Evolutionary conservation across 2,888 invertebrate genomes (phyloP).

Genomic region (Lagria hirta): DNA sequence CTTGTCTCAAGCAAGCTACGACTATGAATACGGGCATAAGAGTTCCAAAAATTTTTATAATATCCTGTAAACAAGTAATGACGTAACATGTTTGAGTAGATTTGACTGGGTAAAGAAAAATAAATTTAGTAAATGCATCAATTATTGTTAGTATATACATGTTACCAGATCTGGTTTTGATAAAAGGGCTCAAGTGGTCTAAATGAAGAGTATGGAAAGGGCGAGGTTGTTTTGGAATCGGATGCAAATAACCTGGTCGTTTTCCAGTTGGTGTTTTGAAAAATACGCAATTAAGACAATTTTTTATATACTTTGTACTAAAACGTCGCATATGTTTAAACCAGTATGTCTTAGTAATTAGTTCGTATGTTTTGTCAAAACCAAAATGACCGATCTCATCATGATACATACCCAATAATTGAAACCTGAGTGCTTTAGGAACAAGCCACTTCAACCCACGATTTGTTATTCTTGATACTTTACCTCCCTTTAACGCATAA

Average conservation of each 20-base stretch:
- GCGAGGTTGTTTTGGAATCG: conserved; percentile 1
- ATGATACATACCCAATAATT: background rate
- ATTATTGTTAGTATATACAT: conserved; percentile 34
- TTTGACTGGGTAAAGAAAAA: conserved; percentile 28
- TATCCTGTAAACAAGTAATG: conserved; percentile 21
- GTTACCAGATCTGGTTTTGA: background rate
- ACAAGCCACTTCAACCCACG: conserved; percentile 22
- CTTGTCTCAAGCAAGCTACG: too few species aligned
- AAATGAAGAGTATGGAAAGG: conserved; percentile 4
- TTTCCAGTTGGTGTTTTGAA: background rate
- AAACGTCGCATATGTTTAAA: background rate
- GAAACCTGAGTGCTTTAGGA: too few species aligned
- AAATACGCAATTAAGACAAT: conserved; percentile 1
- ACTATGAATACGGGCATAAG: too few species aligned
- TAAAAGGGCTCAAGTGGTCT: conserved; percentile 5
- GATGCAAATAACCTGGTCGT: conserved; percentile 1
- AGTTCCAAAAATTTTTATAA: conserved; percentile 29
- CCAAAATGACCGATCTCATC: background rate
- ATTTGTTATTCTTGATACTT: conserved; percentile 25
- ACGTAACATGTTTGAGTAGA: conserved; percentile 18
- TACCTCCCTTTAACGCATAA: conserved; percentile 12
- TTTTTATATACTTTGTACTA: background rate
- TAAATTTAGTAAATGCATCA: conserved; percentile 36
- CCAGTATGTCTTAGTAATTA: background rate
- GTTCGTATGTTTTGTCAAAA: background rate